phyloP scores from a whole-genome alignment of 2,888 invertebrate species.

The Ornithoptera alexandrae region DNA sequence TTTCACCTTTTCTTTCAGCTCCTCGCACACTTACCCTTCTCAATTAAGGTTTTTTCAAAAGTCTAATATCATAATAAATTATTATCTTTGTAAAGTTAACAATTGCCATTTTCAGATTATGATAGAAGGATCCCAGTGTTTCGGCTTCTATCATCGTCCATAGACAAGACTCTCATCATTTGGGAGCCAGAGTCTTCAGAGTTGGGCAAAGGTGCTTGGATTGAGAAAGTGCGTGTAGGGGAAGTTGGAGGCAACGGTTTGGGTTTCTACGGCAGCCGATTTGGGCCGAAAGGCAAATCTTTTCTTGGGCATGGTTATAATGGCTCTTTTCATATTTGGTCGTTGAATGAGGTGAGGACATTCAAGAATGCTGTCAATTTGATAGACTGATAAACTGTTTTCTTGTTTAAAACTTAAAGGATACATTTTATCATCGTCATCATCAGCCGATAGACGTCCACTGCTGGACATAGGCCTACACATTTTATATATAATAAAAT shows the following conservation, averaged over 20 bases:
- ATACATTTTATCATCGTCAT: too few species aligned
- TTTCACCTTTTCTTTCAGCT: too few species aligned
- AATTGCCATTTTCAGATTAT: constrained; percentile 29
- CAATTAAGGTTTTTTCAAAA: too few species aligned
- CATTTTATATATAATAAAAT: too few species aligned
- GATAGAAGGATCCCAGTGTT: constrained; percentile 45
- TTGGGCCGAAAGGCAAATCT: constrained; percentile 83
- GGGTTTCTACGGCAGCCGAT: constrained; percentile 95
- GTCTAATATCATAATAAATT: too few species aligned
- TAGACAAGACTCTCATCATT: constrained; percentile 95
- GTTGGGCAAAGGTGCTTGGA: constrained; percentile 83
- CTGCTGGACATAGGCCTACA: too few species aligned
- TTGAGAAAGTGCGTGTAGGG: constrained; percentile 90
- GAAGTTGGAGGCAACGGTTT: constrained; percentile 95
- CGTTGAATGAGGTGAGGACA: constrained; percentile 63
- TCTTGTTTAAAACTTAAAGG: too few species aligned
- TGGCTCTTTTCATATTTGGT: constrained; percentile 95
- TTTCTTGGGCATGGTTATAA: constrained; percentile 94
- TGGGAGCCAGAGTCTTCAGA: constrained; percentile 84
- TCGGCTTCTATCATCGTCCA: constrained; percentile 90
- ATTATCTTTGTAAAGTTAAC: too few species aligned
- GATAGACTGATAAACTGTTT: too few species aligned
- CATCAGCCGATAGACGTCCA: too few species aligned
- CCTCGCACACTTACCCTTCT: too few species aligned
- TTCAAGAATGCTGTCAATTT: not conserved